phyloP scores from a whole-genome alignment of 2,888 invertebrate genomes.

The Abrostola tripartita region DNA sequence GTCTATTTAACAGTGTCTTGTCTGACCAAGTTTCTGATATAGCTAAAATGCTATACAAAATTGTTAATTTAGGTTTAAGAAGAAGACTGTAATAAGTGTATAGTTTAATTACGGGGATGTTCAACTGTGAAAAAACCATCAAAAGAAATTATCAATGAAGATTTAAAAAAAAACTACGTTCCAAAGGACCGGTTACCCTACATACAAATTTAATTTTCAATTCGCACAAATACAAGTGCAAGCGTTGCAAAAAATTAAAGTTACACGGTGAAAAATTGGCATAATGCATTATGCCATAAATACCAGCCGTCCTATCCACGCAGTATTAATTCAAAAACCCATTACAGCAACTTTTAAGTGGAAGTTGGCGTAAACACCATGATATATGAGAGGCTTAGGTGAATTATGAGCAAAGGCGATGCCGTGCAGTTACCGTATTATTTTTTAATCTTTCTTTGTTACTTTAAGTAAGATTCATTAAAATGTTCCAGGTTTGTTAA shows the following conservation, averaged over 20 bases:
- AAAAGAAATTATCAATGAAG: no score
- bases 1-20: no score
- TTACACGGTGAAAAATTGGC: conserved; percentile 48
- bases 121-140: no score
- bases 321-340: conserved; percentile 79
- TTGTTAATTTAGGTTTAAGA: no score
- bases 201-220: neutral
- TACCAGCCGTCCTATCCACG: conserved; percentile 71
- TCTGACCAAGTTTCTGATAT: no score
- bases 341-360: conserved; percentile 80
- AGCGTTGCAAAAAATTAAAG: conserved; percentile 1
- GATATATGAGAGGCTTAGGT: conserved; percentile 70
- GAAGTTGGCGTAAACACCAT: conserved; percentile 72
- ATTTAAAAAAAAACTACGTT: no score
- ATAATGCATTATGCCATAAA: conserved; percentile 68
- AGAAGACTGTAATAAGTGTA: no score
- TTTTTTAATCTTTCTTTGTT: conserved; percentile 62
- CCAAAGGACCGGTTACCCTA: no score
- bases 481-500: conserved; percentile 35
- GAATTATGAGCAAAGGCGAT: conserved; percentile 63
- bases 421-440: conserved; percentile 46
- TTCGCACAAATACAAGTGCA: neutral
- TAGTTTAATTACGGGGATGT: no score
- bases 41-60: no score
- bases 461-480: conserved; percentile 60